Base-by-base conservation (phyloP, 2,888 invertebrate genomes). In the Acrobasis consociella region DNA sequence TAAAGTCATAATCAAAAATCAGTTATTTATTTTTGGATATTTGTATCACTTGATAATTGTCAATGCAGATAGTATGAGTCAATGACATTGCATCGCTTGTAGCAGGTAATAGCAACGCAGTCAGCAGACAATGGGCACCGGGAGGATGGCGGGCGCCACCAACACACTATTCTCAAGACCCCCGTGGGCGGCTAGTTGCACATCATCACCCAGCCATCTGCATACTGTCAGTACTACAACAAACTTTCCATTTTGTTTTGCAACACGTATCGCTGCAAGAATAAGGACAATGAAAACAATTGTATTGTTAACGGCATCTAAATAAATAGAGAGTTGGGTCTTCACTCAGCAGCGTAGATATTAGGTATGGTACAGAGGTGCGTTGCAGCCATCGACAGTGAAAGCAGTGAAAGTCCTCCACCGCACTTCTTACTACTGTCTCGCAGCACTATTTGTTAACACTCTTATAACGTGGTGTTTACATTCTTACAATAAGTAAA, bases 351-450 rank as follows among this genome's bases (percentile, higher is more conserved):
- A 62, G 73, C 70, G 76, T 71, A 73, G 72, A 71, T 77, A 75
- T 78, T 78, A 75, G 78, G 76, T 71, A 77, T 76, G 80, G 76
- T 69, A 72, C 74, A 83, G 83, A 82, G 76, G 80, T 80, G 77
- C 82, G 75, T 68, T 81, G 81, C 81, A 81, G 77, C 76, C 78
- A 78, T 77, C 72, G 81, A 82, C 78, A 86, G 91, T 87, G 91
- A 91, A 91, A 91, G 89, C 87, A 88, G 91, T 87, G 91, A 91
- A 91, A 91, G 91, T 88, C 72, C 79, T 80, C 70, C 69, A 72
- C 69, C 68, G 68, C 72, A 69, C 65, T 67, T 64, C 72, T 56
- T 56, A 17, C 67, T 67, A 71, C 72, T 72, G 68, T 73, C 72
- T 72, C 69, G 71, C 67, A 73, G 69, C 75, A 74, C 75, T 81